Evolutionary conservation across 2,797 vertebrate genomes (phyloP), one percentile per base, ranked within the genome.

Genomic region (Nyctalus aviator): DNA sequence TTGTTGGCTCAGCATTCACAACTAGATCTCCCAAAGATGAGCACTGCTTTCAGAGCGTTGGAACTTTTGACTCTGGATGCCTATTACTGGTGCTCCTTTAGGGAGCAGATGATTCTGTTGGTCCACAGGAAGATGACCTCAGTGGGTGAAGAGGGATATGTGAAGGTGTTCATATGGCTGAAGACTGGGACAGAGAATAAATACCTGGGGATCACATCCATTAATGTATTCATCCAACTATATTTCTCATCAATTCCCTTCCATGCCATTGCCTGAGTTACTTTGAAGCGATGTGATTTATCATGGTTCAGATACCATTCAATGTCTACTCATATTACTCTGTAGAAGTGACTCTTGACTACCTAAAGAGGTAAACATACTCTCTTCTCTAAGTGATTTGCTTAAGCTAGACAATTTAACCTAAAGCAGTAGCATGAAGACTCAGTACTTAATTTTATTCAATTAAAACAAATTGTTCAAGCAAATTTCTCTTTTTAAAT

Each of bases 381-480:
- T 5, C 1, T 68, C 50, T 95, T 14, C 37, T 48, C 0, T 30
- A 91, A 72, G 10, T 78, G 71, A 97, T 66, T 75, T 87, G 27
- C 9, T 84, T 85, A 91, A 95, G 35, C 62, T 44, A 48, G 17
- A 71, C 95, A 62, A 46, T 41, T 1, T 75, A 46, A 93, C 75
- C 78, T 50, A 69, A 86, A 95, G 62, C 73, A 76, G 20, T 64
- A 15, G 23, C 41, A 83, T 46, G 6, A 48, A 79, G 81, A 85
- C 77, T 18, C 37, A 50, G 69, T 87, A 20, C 15, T 78, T 69
- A 66, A 87, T 91, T 93, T 91, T 78, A 88, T 66, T 82, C 25
- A 50, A 81, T 85, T 89, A 81, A 94, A 93, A 73, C 27, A 90
- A 83, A 64, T 50, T 95, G 10, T 78, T 85, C 57, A 86, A 93